Evolutionary conservation across 2,888 invertebrate species (phyloP).

Genomic region (Hipparchia semele): DNA sequence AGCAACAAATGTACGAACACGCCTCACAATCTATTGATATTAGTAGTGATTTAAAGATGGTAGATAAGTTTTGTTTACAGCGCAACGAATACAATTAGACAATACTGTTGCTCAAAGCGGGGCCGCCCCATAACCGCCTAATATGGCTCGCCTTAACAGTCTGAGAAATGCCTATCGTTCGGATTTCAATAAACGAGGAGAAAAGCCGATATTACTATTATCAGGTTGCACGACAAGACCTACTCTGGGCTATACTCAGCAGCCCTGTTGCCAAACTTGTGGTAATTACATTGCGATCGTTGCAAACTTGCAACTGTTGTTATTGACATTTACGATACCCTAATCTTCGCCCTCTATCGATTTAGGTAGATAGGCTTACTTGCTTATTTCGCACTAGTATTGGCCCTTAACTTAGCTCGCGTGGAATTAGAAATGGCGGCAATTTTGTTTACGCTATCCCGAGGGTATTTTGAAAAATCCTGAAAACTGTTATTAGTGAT

Average conservation of each 20-base stretch:
- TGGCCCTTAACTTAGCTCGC: too few relatives aligned
- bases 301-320: too few relatives aligned
- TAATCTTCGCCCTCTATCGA: too few relatives aligned
- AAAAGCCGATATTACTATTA: conserved; percentile 37
- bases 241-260: not conserved
- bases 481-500: too few relatives aligned
- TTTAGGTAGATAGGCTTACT: too few relatives aligned
- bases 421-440: too few relatives aligned
- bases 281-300: not conserved
- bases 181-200: conserved; percentile 39
- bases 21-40: conserved; percentile 28
- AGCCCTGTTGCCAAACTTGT: not conserved
- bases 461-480: too few relatives aligned
- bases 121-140: conserved; percentile 39
- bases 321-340: too few relatives aligned
- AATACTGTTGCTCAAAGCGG: conserved; percentile 40
- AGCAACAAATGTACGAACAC: conserved; percentile 25
- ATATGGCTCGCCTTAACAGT: conserved; percentile 38
- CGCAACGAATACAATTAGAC: conserved; percentile 44
- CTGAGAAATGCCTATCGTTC: conserved; percentile 38
- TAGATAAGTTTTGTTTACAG: conserved; percentile 46
- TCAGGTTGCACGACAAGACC: conserved; percentile 19
- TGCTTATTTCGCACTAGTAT: too few relatives aligned
- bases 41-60: conserved; percentile 38
- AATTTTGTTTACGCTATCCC: too few relatives aligned